These are phyloP conservation scores for Odontocolon sp. DNA, from an alignment of 2,888 invertebrate species.

Conservation along the genomic window DNA sequence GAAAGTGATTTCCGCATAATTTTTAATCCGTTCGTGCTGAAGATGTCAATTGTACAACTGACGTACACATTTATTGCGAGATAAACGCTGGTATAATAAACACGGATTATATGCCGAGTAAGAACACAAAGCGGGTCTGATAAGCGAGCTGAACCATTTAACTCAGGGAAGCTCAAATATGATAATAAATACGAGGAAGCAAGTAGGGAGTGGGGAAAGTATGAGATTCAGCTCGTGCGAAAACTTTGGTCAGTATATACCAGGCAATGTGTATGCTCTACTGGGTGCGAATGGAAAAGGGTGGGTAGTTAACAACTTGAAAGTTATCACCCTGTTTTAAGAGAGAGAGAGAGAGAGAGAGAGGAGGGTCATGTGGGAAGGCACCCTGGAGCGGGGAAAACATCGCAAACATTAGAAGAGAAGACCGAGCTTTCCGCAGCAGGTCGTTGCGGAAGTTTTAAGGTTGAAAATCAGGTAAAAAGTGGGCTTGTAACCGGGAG, in stretches of 20 bases:
- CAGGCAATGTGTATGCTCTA: background rate
- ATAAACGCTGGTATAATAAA: background rate
- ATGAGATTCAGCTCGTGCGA: background rate
- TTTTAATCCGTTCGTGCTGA: no score
- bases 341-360: background rate
- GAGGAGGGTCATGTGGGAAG: background rate
- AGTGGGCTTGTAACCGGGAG: background rate
- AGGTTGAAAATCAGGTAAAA: conserved; percentile 35
- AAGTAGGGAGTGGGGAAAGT: background rate
- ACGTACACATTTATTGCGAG: background rate
- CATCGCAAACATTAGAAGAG: background rate
- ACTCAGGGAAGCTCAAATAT: background rate
- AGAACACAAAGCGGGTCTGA: background rate
- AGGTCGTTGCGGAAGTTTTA: conserved; percentile 43
- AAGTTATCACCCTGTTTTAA: conserved; percentile 27
- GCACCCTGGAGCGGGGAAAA: background rate
- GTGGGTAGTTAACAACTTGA: conserved; percentile 10
- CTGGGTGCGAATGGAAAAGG: background rate
- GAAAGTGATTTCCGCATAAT: no score
- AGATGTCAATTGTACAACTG: no score
- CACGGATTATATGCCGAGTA: background rate
- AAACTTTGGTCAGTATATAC: background rate
- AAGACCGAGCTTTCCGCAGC: conserved; percentile 6
- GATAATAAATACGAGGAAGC: background rate
- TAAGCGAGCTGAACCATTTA: background rate